Percentiles rank a stretch among this genome's conserved stretches.
phyloP scores from a whole-genome alignment of 53 echinoderm and acorn worm species.

The Echinometra lucunter region DNA sequence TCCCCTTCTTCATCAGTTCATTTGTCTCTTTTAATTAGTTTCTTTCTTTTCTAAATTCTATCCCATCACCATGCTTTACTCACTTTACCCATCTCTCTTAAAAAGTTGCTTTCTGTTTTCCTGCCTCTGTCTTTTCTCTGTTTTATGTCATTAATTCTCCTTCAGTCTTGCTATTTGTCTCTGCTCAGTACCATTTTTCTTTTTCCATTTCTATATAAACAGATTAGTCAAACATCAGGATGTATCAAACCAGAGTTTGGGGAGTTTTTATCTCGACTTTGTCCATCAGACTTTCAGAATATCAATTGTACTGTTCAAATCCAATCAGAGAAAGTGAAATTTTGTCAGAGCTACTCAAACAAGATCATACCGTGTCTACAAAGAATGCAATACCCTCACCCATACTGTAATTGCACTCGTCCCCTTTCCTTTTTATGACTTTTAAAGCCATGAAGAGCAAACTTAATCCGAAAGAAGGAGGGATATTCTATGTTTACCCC shows the following conservation, averaged over 20 bases:
- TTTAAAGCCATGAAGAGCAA: neutral
- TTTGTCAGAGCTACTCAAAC: neutral
- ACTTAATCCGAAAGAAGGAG: neutral
- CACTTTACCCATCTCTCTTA: neutral
- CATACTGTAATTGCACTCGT: neutral
- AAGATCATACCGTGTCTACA: conserved; percentile 18
- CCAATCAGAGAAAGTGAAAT: neutral
- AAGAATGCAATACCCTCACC: neutral
- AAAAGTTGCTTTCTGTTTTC: neutral
- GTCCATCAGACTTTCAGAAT: neutral
- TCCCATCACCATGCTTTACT: neutral
- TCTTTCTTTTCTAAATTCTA: no score
- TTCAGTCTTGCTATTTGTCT: neutral
- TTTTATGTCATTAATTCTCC: neutral
- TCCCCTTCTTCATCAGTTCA: no score
- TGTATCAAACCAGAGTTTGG: neutral
- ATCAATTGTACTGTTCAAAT: neutral
- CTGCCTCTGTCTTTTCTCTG: neutral
- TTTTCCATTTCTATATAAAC: neutral
- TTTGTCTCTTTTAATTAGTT: no score
- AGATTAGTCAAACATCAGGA: neutral
- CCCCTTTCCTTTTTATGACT: neutral
- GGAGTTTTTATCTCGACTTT: neutral
- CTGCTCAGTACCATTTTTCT: neutral
- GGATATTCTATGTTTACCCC: neutral